A percentile compares a stretch with the other conserved stretches of the same genome.
Conservation (phyloP, 2,113 vertebrate species). For the Erpornis zantholeuca region DNA sequence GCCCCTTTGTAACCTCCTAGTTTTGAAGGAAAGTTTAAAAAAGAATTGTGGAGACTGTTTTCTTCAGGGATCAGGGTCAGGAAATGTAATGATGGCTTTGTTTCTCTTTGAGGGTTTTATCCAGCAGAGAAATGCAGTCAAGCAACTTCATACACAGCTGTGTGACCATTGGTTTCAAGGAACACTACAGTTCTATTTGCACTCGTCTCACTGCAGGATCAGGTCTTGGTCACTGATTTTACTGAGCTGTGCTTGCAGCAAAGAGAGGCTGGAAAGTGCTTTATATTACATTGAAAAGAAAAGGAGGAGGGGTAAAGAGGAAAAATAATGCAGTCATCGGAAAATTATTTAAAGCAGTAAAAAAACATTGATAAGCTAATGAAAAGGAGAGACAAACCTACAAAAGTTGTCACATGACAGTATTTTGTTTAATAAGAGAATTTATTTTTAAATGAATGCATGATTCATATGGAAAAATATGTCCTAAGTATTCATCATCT, state of each 20-base stretch:
- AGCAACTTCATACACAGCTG: background rate
- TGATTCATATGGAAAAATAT: constrained; percentile 64
- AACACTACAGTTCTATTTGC: background rate
- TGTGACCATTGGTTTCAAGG: background rate
- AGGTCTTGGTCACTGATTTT: background rate
- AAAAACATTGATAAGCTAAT: background rate
- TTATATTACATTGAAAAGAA: background rate
- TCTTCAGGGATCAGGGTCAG: background rate
- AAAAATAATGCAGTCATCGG: background rate
- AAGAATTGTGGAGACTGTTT: background rate
- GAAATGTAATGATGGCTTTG: background rate
- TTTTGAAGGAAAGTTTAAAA: background rate
- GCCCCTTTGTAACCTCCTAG: background rate
- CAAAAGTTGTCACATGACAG: background rate
- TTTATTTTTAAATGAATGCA: constrained; percentile 45
- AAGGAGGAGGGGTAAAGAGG: background rate
- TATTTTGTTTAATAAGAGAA: constrained; percentile 34
- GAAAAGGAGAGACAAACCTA: background rate
- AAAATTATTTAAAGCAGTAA: constrained; percentile 19
- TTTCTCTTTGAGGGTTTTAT: background rate
- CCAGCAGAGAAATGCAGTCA: background rate
- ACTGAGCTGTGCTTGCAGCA: background rate
- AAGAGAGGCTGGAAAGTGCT: background rate
- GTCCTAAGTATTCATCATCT: constrained; percentile 31
- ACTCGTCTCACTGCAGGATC: background rate